A percentile compares a stretch with the other conserved stretches of the same genome.
Evolutionary conservation across 2,113 vertebrate genomes (phyloP).

Genomic region (Thinocorus orbignyianus): DNA sequence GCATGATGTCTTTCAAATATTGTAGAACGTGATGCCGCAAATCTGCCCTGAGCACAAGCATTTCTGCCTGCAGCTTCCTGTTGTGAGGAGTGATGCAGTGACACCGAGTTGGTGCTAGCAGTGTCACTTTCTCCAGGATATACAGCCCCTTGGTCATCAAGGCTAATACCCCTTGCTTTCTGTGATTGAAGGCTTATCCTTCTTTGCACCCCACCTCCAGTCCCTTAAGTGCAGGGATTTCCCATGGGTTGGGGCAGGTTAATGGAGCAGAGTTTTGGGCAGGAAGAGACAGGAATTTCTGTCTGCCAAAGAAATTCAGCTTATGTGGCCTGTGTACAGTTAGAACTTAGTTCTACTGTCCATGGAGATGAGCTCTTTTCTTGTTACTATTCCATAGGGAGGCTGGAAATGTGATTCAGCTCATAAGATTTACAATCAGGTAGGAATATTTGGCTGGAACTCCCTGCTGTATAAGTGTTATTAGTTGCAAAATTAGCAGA

Average conservation of each 20-base stretch:
- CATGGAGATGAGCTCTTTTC: background rate
- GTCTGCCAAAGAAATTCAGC: background rate
- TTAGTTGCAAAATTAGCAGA: background rate
- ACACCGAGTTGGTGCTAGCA: rapidly evolving
- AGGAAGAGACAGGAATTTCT: background rate
- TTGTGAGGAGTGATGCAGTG: rapidly evolving
- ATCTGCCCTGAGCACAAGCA: background rate
- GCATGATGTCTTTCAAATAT: rapidly evolving
- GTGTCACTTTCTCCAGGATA: background rate
- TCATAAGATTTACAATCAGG: background rate
- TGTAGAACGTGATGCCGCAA: rapidly evolving
- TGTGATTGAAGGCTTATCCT: background rate
- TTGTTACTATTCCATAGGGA: background rate
- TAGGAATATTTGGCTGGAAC: background rate
- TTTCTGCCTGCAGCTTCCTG: background rate
- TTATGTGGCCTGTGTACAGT: background rate
- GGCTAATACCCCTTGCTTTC: background rate
- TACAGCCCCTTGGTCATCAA: background rate
- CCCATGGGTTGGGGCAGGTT: background rate
- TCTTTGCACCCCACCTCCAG: background rate
- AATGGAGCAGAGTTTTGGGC: background rate
- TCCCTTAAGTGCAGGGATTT: background rate
- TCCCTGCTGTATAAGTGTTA: background rate
- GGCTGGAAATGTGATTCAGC: background rate
- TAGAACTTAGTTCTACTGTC: background rate